A percentile compares a stretch with the other conserved stretches of the same genome.
Evolutionary conservation across 2,888 invertebrate species (phyloP).

Genomic region (Norana najaformis): DNA sequence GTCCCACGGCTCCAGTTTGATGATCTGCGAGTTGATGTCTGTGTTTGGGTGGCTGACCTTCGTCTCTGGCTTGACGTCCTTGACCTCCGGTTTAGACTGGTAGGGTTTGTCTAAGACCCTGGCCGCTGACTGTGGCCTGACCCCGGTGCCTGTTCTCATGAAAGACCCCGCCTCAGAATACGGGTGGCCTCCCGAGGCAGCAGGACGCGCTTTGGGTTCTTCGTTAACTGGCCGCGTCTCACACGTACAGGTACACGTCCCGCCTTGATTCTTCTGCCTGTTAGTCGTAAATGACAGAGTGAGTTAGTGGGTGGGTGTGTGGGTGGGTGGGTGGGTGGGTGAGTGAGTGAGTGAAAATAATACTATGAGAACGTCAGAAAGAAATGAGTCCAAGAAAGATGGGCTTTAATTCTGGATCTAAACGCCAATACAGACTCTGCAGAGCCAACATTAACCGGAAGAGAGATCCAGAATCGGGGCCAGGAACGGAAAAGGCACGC

Average conservation of each 20-base stretch:
- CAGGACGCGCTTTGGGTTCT: not conserved
- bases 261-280: conserved; percentile 8
- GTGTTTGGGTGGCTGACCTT: not conserved
- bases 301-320: too few relatives aligned
- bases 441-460: too few relatives aligned
- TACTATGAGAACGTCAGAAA: too few relatives aligned
- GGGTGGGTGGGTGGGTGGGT: too few relatives aligned
- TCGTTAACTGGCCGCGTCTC: conserved; percentile 23
- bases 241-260: conserved; percentile 21
- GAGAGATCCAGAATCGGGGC: too few relatives aligned
- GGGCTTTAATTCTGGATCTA: too few relatives aligned
- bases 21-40: not conserved
- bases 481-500: too few relatives aligned
- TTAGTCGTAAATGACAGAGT: not conserved
- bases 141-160: not conserved
- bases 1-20: not conserved
- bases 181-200: not conserved
- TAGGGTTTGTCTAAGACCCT: conserved; percentile 15
- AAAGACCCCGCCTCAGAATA: not conserved
- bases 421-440: too few relatives aligned
- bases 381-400: too few relatives aligned
- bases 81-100: not conserved
- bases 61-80: not conserved
- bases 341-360: too few relatives aligned
- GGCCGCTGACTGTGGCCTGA: conserved; percentile 17